A percentile compares a stretch with the other conserved stretches of the same genome.
phyloP scores from a whole-genome alignment of 2,888 invertebrate genomes.

The Andrena fulva region DNA sequence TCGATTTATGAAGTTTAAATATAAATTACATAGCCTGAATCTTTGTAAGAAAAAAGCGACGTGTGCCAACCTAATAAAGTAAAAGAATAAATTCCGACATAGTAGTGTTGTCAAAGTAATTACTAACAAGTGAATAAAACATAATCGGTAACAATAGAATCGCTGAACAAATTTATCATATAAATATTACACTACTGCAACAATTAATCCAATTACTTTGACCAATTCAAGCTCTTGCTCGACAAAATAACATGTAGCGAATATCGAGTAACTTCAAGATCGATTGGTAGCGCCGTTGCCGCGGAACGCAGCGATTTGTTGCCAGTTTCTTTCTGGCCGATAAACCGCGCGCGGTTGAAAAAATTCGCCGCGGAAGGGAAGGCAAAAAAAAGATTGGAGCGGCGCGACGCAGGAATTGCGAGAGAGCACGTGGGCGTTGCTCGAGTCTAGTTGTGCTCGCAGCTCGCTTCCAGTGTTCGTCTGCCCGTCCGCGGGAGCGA shows the following conservation, averaged over 20 bases:
- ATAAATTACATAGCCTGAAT: too few relatives aligned
- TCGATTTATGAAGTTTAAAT: too few relatives aligned
- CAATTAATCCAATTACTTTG: too few relatives aligned
- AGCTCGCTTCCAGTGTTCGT: slow-evolving; percentile 63
- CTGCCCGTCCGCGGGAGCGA: slow-evolving; percentile 56
- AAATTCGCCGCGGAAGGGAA: not conserved
- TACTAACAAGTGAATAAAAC: not conserved
- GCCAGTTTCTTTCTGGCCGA: slow-evolving; percentile 1
- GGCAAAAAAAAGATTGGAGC: slow-evolving; percentile 20
- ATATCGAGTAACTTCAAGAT: slow-evolving; percentile 5
- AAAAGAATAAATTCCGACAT: not conserved
- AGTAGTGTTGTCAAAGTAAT: not conserved
- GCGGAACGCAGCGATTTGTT: slow-evolving; percentile 34
- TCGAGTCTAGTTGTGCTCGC: slow-evolving; percentile 46
- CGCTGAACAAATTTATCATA: too few relatives aligned
- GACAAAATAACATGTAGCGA: not conserved
- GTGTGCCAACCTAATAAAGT: not conserved
- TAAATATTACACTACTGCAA: too few relatives aligned
- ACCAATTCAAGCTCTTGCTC: not conserved
- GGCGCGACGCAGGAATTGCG: slow-evolving; percentile 55
- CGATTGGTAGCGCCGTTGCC: slow-evolving; percentile 7
- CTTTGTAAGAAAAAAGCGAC: not conserved
- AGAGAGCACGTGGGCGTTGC: slow-evolving; percentile 65
- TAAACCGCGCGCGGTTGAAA: slow-evolving; percentile 8
- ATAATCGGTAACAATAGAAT: not conserved